A percentile compares a stretch with the other conserved stretches of the same genome.
Conservation (phyloP, 2,888 invertebrate species). For the Sesamia inferens region DNA sequence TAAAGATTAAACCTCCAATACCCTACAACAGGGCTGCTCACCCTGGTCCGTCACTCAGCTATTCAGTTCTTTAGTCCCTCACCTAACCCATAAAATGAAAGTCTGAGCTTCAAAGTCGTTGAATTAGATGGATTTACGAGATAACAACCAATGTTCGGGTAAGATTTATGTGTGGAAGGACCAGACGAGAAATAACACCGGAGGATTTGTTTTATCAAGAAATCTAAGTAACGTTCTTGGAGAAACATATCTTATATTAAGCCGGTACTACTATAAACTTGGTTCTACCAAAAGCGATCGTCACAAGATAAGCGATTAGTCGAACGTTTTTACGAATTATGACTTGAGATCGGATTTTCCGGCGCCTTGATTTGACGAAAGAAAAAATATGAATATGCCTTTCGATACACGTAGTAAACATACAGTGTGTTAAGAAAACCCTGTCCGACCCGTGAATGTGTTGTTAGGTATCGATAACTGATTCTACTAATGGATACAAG, state of each 20-base stretch:
- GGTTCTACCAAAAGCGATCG: background rate
- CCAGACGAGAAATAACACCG: conserved; percentile 16
- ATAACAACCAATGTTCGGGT: conserved; percentile 32
- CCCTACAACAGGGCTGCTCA: background rate
- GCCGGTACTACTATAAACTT: background rate
- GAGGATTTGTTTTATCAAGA: conserved; percentile 33
- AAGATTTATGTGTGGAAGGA: conserved; percentile 10
- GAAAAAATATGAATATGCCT: no score
- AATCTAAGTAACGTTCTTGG: conserved; percentile 14
- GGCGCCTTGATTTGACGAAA: no score
- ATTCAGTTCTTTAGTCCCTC: background rate
- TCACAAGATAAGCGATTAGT: background rate
- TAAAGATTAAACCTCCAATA: background rate
- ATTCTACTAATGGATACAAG: no score
- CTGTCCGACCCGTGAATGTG: no score
- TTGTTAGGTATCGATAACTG: no score
- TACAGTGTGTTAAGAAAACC: no score
- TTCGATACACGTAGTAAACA: no score
- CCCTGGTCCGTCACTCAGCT: conserved; percentile 24
- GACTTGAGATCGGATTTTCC: no score
- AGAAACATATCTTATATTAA: background rate
- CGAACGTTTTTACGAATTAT: background rate
- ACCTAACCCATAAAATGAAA: conserved; percentile 33
- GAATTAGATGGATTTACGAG: conserved; percentile 46
- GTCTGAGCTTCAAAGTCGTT: conserved; percentile 33